Evolutionary conservation across 2,113 vertebrate genomes (phyloP).

Genomic region (Maccullochella peelii): DNA sequence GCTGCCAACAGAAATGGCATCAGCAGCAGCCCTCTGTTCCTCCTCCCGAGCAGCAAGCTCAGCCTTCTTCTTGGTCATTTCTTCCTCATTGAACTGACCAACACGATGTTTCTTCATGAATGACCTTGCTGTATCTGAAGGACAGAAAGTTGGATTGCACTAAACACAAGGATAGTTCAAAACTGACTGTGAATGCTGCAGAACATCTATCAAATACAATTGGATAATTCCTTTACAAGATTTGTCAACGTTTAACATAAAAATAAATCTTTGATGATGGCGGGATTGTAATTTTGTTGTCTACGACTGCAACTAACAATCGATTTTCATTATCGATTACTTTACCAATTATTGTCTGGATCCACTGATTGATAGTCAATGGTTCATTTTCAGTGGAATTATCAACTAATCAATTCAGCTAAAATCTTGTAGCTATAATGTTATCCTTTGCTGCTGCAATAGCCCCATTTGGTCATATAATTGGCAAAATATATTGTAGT

Average conservation of each 20-base stretch:
- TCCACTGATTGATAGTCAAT: neutral
- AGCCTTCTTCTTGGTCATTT: slow-evolving; percentile 76
- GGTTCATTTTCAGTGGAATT: neutral
- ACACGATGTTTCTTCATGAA: slow-evolving; percentile 89
- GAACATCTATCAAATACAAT: neutral
- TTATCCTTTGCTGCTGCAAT: neutral
- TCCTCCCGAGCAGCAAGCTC: slow-evolving; percentile 75
- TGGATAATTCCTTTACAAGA: neutral
- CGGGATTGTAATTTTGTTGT: neutral
- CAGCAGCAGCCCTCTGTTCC: slow-evolving; percentile 83
- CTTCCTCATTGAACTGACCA: slow-evolving; percentile 86
- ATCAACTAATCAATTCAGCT: neutral
- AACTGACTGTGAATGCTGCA: neutral
- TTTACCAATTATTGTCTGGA: neutral
- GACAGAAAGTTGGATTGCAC: neutral
- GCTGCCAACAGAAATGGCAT: slow-evolving; percentile 84
- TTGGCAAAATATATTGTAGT: neutral
- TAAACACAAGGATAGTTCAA: neutral
- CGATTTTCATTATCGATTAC: neutral
- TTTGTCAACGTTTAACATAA: neutral
- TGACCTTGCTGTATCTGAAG: slow-evolving; percentile 87
- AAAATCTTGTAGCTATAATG: neutral
- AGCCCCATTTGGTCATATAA: neutral
- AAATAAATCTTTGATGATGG: neutral
- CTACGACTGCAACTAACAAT: neutral